These are phyloP conservation scores for Melanostoma mellinum DNA, from an alignment of 2,888 invertebrate genomes.

Conservation along the genomic window DNA sequence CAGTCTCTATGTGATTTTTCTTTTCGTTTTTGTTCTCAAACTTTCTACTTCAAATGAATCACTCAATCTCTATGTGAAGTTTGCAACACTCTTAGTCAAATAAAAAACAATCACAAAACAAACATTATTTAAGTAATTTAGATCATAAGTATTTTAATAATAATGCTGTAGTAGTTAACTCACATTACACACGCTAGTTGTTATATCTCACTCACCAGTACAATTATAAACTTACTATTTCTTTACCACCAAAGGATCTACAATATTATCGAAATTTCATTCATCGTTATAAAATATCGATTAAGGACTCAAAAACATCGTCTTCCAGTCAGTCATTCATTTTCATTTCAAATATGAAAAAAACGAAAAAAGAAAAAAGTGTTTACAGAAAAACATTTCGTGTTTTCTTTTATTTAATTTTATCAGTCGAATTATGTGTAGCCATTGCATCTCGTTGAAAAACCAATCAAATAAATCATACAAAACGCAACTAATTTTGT, in stretches of 20 bases:
- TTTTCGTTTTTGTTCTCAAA: background rate
- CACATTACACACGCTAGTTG: conserved; percentile 70
- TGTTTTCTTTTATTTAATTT: conserved; percentile 18
- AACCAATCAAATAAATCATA: conserved; percentile 19
- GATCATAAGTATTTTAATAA: conserved; percentile 44
- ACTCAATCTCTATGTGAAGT: conserved; percentile 63
- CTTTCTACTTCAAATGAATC: conserved; percentile 5
- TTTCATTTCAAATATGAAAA: conserved; percentile 34
- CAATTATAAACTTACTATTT: conserved; percentile 50
- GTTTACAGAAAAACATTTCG: conserved; percentile 66
- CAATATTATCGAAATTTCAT: conserved; percentile 73
- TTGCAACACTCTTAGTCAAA: conserved; percentile 56
- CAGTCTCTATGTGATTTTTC: background rate
- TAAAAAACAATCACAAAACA: conserved; percentile 22
- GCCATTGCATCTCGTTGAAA: conserved; percentile 48
- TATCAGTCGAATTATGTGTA: conserved; percentile 46
- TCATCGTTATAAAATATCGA: conserved; percentile 81
- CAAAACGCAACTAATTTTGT: conserved; percentile 44
- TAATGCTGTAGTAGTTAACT: conserved; percentile 64
- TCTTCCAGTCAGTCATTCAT: conserved; percentile 48
- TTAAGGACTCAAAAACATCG: conserved; percentile 75
- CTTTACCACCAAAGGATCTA: conserved; percentile 65
- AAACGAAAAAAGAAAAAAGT: conserved; percentile 47
- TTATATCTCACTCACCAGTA: conserved; percentile 57
- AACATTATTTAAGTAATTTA: conserved; percentile 29